Evolutionary conservation across 2,888 invertebrate genomes (phyloP).

Genomic region (Phyllotreta cruciferae): DNA sequence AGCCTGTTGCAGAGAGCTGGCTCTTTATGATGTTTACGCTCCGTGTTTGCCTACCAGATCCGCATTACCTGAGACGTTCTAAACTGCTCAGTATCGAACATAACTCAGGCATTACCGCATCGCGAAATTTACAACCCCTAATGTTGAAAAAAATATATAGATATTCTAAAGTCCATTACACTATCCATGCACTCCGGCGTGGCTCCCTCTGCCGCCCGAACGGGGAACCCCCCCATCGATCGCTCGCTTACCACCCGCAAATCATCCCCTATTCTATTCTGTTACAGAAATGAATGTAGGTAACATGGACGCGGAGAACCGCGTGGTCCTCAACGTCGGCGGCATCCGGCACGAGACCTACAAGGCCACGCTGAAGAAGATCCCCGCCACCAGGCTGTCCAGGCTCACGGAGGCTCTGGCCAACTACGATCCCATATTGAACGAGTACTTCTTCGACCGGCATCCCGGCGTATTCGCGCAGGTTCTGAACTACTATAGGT

Average conservation of each 20-base stretch:
- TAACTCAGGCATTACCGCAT: too few species aligned
- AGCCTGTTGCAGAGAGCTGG: constrained; percentile 7
- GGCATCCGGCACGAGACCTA: constrained; percentile 98
- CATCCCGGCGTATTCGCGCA: constrained; percentile 98
- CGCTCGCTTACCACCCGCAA: neutral
- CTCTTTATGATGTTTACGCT: constrained; percentile 8
- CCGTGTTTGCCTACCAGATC: neutral
- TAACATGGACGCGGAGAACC: constrained; percentile 97
- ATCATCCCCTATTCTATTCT: constrained; percentile 16
- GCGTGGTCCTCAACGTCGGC: constrained; percentile 98
- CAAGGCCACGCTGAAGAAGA: constrained; percentile 95
- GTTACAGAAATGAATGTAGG: constrained; percentile 78
- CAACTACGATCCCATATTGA: constrained; percentile 98
- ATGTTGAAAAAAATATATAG: too few species aligned
- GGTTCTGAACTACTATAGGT: constrained; percentile 96
- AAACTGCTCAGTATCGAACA: too few species aligned
- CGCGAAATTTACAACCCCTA: too few species aligned
- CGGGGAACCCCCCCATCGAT: neutral
- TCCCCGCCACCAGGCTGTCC: constrained; percentile 93
- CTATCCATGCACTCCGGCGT: too few species aligned
- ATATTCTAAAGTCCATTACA: too few species aligned
- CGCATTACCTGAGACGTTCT: too few species aligned
- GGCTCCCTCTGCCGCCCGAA: too few species aligned
- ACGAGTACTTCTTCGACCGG: constrained; percentile 99
- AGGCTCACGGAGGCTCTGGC: constrained; percentile 95